A percentile compares a stretch with the other conserved stretches of the same genome.
phyloP scores from a whole-genome alignment of 2,113 vertebrate species.

The Lycocorax pyrrhopterus region DNA sequence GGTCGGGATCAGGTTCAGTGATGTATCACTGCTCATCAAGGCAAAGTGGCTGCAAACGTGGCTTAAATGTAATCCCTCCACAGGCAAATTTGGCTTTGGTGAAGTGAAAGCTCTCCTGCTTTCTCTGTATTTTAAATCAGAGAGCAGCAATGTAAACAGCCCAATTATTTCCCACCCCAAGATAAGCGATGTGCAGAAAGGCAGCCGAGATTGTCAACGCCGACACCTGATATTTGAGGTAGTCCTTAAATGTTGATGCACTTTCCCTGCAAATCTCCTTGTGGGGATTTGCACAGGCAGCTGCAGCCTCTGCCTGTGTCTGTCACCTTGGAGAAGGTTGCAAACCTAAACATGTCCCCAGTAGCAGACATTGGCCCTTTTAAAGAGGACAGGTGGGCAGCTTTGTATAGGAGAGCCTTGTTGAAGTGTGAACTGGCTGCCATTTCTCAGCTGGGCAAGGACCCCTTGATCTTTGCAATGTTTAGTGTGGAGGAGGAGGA shows the following conservation, averaged over 20 bases:
- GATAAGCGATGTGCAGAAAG: not conserved
- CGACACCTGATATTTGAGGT: not conserved
- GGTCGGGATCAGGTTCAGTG: not conserved
- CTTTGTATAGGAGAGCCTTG: not conserved
- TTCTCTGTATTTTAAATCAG: not conserved
- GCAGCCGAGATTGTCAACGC: accelerated
- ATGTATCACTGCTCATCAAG: not conserved
- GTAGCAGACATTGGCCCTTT: not conserved
- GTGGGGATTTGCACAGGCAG: accelerated
- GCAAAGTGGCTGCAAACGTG: not conserved
- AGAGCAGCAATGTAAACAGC: not conserved
- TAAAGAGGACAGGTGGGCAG: not conserved
- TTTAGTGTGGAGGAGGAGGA: not conserved
- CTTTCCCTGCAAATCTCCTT: not conserved
- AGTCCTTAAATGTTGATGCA: not conserved
- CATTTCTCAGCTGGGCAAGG: not conserved
- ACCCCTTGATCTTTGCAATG: not conserved
- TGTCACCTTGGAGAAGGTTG: not conserved
- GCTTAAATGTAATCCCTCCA: not conserved
- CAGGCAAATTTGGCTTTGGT: not conserved
- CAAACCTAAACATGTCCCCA: not conserved
- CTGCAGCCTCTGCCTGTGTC: not conserved
- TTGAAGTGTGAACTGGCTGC: not conserved
- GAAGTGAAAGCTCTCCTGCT: not conserved
- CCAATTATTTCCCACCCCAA: not conserved